Evolutionary conservation across 2,797 vertebrate genomes (phyloP).

Genomic region (Pseudotriccus pelzelni): DNA sequence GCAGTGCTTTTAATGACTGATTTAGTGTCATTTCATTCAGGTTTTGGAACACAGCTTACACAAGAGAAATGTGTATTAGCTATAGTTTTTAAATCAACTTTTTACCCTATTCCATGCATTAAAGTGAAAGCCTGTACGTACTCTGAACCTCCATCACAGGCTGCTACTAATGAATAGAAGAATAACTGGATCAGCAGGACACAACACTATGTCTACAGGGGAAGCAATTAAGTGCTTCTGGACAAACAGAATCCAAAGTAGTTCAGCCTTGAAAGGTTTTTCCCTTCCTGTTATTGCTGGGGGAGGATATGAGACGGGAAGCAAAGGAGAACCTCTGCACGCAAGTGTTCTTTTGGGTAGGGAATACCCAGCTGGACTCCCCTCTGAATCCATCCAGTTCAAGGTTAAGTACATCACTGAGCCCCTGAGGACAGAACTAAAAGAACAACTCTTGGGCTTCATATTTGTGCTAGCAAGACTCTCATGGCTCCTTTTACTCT

Average conservation of each 20-base stretch:
- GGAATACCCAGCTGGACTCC: not conserved
- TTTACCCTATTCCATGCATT: not conserved
- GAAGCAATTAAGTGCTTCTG: not conserved
- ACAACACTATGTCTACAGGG: not conserved
- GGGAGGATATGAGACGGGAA: not conserved
- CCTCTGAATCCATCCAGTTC: not conserved
- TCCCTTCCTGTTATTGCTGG: not conserved
- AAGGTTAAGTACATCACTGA: not conserved
- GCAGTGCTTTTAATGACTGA: not conserved
- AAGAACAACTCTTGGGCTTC: not conserved
- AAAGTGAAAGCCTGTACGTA: not conserved
- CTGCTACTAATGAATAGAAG: not conserved
- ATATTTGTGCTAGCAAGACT: not conserved
- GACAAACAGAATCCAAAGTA: not conserved
- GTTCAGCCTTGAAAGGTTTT: not conserved
- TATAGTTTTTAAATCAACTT: not conserved
- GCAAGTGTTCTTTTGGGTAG: not conserved
- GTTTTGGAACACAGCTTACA: not conserved
- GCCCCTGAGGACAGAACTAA: not conserved
- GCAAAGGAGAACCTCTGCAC: not conserved
- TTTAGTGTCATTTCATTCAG: not conserved
- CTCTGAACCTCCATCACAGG: not conserved
- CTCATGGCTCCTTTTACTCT: not conserved
- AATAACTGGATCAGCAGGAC: not conserved
- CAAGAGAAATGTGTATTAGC: not conserved